Percentiles rank a stretch among this genome's conserved stretches.
These are phyloP conservation scores for Andrena camellia DNA, from an alignment of 2,888 invertebrate species.

Conservation along the genomic window DNA sequence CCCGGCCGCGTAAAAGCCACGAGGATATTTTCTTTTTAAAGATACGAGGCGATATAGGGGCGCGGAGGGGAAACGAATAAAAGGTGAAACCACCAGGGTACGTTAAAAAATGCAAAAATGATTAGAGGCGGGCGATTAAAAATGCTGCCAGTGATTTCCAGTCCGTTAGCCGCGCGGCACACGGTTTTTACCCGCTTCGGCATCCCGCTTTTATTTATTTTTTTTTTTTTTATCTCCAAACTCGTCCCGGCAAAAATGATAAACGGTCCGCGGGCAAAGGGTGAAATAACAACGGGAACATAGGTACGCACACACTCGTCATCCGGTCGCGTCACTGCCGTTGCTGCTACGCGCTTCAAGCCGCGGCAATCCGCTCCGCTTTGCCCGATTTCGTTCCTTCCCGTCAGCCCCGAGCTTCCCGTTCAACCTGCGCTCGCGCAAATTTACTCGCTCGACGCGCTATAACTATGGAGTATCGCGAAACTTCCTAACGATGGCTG, in stretches of 20 bases:
- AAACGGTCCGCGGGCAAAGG: slow-evolving; percentile 34
- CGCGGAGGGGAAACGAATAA: background rate
- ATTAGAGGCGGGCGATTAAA: slow-evolving; percentile 38
- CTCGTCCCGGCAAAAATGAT: slow-evolving; percentile 36
- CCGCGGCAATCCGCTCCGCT: slow-evolving; percentile 9
- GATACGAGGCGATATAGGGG: background rate
- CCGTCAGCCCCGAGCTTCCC: background rate
- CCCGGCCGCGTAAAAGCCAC: slow-evolving; percentile 10
- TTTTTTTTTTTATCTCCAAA: slow-evolving; percentile 25
- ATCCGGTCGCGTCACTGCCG: slow-evolving; percentile 23
- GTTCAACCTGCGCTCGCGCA: background rate
- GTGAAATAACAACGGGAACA: slow-evolving; percentile 49
- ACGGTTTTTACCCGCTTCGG: slow-evolving; percentile 2
- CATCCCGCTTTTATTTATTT: slow-evolving; percentile 17
- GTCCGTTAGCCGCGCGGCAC: slow-evolving; percentile 33
- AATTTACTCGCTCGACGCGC: background rate
- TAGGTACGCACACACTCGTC: slow-evolving; percentile 15
- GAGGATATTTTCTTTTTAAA: slow-evolving; percentile 16
- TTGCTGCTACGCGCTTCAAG: slow-evolving; percentile 23
- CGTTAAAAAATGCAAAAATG: slow-evolving; percentile 32
- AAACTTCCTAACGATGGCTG: background rate
- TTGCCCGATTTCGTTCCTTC: slow-evolving; percentile 5
- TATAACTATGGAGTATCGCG: background rate
- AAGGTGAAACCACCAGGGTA: background rate
- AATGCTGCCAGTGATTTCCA: slow-evolving; percentile 34